Evolutionary conservation across 2,797 vertebrate species (phyloP).

Genomic region (Crenichthys baileyi): DNA sequence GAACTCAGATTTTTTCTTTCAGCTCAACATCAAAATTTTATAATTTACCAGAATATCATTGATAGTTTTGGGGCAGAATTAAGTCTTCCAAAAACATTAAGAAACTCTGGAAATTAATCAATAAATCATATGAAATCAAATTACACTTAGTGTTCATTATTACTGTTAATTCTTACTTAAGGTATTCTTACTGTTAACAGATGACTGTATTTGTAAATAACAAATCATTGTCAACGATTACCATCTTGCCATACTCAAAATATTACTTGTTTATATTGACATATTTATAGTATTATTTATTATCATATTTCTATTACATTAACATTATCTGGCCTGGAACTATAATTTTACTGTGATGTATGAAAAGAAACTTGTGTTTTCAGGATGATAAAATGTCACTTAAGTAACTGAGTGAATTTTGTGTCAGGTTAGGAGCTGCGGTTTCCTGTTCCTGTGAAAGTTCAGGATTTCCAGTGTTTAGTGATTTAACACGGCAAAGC

Average conservation of each 20-base stretch:
- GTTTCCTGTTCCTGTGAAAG: not conserved
- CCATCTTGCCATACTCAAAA: not conserved
- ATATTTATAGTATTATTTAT: not conserved
- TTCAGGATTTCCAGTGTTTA: not conserved
- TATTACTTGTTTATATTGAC: not conserved
- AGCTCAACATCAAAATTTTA: not conserved
- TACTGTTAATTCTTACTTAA: too few relatives aligned
- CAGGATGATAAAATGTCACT: not conserved
- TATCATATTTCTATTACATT: not conserved
- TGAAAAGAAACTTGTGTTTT: not conserved
- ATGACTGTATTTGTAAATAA: not conserved
- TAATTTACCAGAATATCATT: too few relatives aligned
- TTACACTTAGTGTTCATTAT: too few relatives aligned
- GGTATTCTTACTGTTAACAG: too few relatives aligned
- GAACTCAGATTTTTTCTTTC: not conserved
- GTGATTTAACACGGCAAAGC: not conserved
- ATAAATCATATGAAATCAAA: too few relatives aligned
- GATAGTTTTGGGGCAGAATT: too few relatives aligned
- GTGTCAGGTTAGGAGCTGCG: too few relatives aligned
- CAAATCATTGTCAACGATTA: not conserved
- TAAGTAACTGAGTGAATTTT: not conserved
- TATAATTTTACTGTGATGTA: not conserved
- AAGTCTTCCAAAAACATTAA: too few relatives aligned
- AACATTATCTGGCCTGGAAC: not conserved
- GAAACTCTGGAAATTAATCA: too few relatives aligned